These are phyloP conservation scores for Halocaridina rubra DNA, from an alignment of 2,888 invertebrate species.

Conservation along the genomic window DNA sequence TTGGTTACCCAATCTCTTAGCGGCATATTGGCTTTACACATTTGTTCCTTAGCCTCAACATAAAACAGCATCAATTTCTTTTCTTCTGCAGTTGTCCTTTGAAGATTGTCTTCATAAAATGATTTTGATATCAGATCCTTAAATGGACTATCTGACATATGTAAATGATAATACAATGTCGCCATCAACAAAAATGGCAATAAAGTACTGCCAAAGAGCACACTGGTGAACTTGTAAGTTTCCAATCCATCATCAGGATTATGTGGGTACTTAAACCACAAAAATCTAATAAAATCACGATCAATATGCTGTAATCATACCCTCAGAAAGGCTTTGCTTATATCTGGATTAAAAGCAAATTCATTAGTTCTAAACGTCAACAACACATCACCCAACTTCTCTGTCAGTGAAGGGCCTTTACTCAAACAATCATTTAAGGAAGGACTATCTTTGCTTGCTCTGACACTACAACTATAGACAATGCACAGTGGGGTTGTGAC, in stretches of 20 bases:
- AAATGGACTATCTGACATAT: too few relatives aligned
- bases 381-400: background rate
- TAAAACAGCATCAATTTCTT: background rate
- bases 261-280: background rate
- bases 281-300: background rate
- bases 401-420: background rate
- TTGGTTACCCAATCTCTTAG: background rate
- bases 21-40: background rate
- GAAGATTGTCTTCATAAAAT: background rate
- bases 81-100: background rate
- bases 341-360: background rate
- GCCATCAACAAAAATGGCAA: background rate
- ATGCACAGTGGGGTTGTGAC: background rate
- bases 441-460: background rate
- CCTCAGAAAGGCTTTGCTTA: background rate
- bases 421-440: background rate
- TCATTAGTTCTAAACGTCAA: background rate
- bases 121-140: background rate
- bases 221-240: constrained; percentile 6
- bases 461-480: background rate
- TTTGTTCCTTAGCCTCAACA: background rate
- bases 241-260: background rate
- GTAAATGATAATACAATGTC: background rate
- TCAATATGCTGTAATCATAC: background rate
- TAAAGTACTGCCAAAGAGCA: background rate